Evolutionary conservation across 1,140 invertebrate genomes (phyloP).

Genomic region (Drosophila pseudoananassae): DNA sequence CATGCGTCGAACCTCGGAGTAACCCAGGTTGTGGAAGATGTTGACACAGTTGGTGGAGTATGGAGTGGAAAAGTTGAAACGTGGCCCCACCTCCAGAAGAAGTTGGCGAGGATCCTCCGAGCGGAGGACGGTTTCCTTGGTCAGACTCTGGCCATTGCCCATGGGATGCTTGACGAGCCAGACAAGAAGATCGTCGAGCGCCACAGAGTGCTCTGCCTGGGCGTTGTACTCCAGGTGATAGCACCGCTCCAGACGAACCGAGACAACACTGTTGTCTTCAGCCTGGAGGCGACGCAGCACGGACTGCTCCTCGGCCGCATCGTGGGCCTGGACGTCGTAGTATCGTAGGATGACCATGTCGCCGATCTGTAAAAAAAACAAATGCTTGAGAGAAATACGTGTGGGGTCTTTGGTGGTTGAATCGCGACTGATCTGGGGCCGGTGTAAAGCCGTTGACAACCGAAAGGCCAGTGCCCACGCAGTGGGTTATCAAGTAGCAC

Average conservation of each 20-base stretch:
- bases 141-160: slow-evolving; percentile 86
- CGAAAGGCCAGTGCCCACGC: slow-evolving; percentile 29
- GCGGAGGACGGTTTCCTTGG: slow-evolving; percentile 83
- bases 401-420: slow-evolving; percentile 17
- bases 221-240: slow-evolving; percentile 89
- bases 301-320: slow-evolving; percentile 43
- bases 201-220: slow-evolving; percentile 77
- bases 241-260: slow-evolving; percentile 90
- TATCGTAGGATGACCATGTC: slow-evolving; percentile 68
- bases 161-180: slow-evolving; percentile 89
- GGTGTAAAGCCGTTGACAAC: slow-evolving; percentile 53
- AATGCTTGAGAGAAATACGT: slow-evolving; percentile 19
- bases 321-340: slow-evolving; percentile 57
- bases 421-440: slow-evolving; percentile 34
- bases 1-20: slow-evolving; percentile 90
- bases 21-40: slow-evolving; percentile 93
- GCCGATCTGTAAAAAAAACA: slow-evolving; percentile 25
- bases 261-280: slow-evolving; percentile 22
- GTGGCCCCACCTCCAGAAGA: slow-evolving; percentile 90
- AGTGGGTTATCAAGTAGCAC: slow-evolving; percentile 64
- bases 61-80: slow-evolving; percentile 95
- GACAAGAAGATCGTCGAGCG: slow-evolving; percentile 87
- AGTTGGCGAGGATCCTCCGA: slow-evolving; percentile 16
- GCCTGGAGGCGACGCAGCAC: slow-evolving; percentile 45
- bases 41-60: slow-evolving; percentile 98